A percentile compares a stretch with the other conserved stretches of the same genome.
These are phyloP conservation scores for Aphelinus certus DNA, from an alignment of 1,140 invertebrate species.

Conservation along the genomic window DNA sequence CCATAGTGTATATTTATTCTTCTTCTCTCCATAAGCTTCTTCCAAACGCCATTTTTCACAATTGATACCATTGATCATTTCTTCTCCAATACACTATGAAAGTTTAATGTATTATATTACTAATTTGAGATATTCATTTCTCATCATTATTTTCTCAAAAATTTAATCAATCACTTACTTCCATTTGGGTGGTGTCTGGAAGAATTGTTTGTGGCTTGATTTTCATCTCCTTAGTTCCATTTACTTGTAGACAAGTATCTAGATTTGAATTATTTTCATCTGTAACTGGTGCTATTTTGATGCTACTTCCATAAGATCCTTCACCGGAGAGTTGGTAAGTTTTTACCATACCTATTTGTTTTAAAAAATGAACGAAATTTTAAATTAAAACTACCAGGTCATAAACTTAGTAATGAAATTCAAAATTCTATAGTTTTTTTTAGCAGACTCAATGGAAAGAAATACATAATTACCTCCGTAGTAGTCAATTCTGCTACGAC, in stretches of 20 bases:
- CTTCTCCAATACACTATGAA: conserved; percentile 67
- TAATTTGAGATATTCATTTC: no score
- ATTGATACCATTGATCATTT: conserved; percentile 71
- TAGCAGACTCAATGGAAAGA: conserved; percentile 5
- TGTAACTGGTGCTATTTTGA: conserved; percentile 89
- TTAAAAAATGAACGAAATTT: neutral
- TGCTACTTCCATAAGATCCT: conserved; percentile 76
- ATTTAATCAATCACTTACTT: conserved; percentile 64
- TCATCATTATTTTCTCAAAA: conserved; percentile 13
- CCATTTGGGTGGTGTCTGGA: conserved; percentile 83
- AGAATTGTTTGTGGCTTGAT: conserved; percentile 82
- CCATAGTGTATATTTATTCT: conserved; percentile 89
- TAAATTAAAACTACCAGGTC: neutral
- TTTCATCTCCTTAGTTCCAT: conserved; percentile 74
- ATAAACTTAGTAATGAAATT: conserved; percentile 12
- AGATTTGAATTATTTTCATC: conserved; percentile 77
- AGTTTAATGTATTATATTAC: neutral
- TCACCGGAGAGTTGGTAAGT: conserved; percentile 80
- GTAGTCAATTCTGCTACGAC: conserved; percentile 90
- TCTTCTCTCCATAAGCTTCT: conserved; percentile 77
- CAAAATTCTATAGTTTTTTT: conserved; percentile 14
- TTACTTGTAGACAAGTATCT: conserved; percentile 84
- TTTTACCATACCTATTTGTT: conserved; percentile 78
- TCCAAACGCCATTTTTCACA: conserved; percentile 81
- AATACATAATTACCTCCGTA: conserved; percentile 77